Evolutionary conservation across 2,888 invertebrate genomes (phyloP).

Genomic region (Cataglyphis altisquamis): DNA sequence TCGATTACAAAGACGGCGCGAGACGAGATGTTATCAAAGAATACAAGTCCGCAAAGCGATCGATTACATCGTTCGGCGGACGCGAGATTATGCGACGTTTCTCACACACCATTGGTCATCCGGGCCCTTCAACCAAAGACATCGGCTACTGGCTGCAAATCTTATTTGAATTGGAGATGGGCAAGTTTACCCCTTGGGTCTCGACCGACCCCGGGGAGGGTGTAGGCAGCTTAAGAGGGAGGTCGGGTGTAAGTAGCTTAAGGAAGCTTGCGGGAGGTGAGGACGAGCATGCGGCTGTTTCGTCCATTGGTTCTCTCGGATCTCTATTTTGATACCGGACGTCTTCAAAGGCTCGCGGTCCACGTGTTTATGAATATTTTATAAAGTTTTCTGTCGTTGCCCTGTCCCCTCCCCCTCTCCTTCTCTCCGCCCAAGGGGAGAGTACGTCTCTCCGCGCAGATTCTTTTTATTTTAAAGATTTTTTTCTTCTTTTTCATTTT

Average conservation of each 20-base stretch:
- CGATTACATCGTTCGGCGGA: conserved; percentile 67
- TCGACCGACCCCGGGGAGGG: conserved; percentile 62
- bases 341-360: conserved; percentile 28
- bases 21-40: conserved; percentile 70
- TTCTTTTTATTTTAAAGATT: conserved; percentile 8
- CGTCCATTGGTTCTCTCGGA: conserved; percentile 49
- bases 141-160: conserved; percentile 70
- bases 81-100: conserved; percentile 71
- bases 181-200: conserved; percentile 76
- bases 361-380: conserved; percentile 48
- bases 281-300: conserved; percentile 42
- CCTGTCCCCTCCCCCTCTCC: neutral
- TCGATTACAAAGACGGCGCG: conserved; percentile 55
- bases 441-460: neutral
- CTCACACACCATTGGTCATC: conserved; percentile 64
- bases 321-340: conserved; percentile 57
- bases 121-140: conserved; percentile 55
- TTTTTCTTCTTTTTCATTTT: neutral
- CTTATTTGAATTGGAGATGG: conserved; percentile 81
- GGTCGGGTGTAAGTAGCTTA: conserved; percentile 73
- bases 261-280: conserved; percentile 59
- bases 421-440: too few relatives aligned
- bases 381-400: neutral
- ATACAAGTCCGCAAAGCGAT: conserved; percentile 67
- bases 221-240: conserved; percentile 77